A percentile compares a stretch with the other conserved stretches of the same genome.
Conservation (phyloP, 37 sponge, comb jelly and placozoan genomes). For the Chondrosia reniformis region DNA sequence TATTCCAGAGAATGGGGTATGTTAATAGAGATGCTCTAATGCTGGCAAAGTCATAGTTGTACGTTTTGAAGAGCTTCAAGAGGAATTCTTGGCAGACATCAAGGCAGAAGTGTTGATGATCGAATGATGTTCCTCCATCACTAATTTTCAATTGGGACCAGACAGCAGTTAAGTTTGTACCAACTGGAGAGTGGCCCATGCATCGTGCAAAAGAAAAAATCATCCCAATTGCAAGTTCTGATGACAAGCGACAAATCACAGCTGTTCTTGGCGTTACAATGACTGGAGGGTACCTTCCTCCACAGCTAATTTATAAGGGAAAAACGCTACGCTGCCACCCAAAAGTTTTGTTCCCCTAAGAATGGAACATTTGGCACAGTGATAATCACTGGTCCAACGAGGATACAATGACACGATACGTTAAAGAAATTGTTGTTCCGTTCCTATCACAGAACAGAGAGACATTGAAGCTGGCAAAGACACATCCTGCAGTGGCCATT, state of each 20-base stretch:
- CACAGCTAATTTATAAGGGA: slow-evolving; percentile 48
- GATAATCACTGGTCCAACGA: slow-evolving; percentile 63
- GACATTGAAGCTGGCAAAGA: slow-evolving; percentile 7
- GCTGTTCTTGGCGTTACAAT: slow-evolving; percentile 37
- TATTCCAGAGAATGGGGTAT: slow-evolving; percentile 35
- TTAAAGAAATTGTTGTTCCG: slow-evolving; percentile 44
- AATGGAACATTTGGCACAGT: slow-evolving; percentile 41
- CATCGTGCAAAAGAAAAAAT: slow-evolving; percentile 15
- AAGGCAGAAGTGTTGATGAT: slow-evolving; percentile 30
- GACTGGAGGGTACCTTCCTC: slow-evolving; percentile 33
- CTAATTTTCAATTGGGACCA: slow-evolving; percentile 59
- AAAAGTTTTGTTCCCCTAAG: slow-evolving; percentile 17
- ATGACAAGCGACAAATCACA: slow-evolving; percentile 63
- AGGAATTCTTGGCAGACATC: slow-evolving; percentile 24
- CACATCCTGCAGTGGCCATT: slow-evolving; percentile 33
- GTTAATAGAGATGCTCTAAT: slow-evolving; percentile 35
- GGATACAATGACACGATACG: slow-evolving; percentile 36
- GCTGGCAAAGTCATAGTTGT: slow-evolving; percentile 15
- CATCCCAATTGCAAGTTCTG: slow-evolving; percentile 22
- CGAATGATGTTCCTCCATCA: slow-evolving; percentile 21
- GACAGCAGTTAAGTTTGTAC: slow-evolving; percentile 34
- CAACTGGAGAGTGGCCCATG: slow-evolving; percentile 46
- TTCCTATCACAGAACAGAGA: slow-evolving; percentile 25
- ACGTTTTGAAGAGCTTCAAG: slow-evolving; percentile 33
- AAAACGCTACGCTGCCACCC: slow-evolving; percentile 43